Conservation (phyloP, 2,113 vertebrate species). For the Hippocampus abdominalis region DNA sequence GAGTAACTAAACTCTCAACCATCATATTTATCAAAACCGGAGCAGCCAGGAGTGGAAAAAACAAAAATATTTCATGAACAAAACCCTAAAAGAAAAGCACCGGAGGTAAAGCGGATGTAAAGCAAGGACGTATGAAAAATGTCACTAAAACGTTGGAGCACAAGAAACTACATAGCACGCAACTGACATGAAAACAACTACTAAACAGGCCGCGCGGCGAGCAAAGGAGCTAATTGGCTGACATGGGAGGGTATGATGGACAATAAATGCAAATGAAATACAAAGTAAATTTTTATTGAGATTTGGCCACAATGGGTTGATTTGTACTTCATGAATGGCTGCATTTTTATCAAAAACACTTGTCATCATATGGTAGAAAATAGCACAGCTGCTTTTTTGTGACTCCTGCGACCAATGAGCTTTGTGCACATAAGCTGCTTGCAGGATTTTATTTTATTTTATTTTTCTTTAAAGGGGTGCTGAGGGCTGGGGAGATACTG, state of each 20-base stretch:
- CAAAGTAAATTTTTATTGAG: neutral
- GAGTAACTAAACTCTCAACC: neutral
- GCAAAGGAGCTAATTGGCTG: neutral
- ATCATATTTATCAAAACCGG: neutral
- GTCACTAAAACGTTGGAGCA: neutral
- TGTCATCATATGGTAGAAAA: neutral
- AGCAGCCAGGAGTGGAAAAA: neutral
- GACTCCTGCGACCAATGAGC: neutral
- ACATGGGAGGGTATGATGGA: neutral
- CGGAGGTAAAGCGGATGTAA: neutral
- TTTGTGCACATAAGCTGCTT: slow-evolving; percentile 1
- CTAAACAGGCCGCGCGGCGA: neutral
- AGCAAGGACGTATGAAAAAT: neutral
- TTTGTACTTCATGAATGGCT: neutral
- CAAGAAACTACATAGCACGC: neutral
- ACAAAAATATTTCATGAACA: neutral
- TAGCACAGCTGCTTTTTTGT: neutral
- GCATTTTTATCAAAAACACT: neutral
- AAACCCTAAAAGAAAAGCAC: neutral
- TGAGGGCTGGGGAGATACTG: neutral
- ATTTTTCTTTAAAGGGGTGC: neutral
- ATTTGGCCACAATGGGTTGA: neutral
- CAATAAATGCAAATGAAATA: neutral
- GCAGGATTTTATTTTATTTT: neutral
- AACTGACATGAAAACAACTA: neutral